Base-by-base conservation (phyloP, 2,113 vertebrate genomes). In the Pygoscelis antarcticus region DNA sequence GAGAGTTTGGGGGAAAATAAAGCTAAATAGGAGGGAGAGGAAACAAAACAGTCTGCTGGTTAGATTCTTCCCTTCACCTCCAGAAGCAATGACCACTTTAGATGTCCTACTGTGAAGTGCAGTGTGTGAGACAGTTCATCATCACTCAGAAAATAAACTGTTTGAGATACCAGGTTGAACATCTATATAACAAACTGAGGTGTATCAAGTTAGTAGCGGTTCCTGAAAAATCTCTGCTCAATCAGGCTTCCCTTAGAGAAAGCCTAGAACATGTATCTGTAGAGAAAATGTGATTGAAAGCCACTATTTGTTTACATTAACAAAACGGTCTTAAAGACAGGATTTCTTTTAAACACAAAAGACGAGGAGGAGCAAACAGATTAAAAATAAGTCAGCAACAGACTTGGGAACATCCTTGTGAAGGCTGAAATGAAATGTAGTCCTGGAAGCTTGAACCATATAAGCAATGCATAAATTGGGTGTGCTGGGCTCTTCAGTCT, bases 301-400 rank as follows among this genome's bases (percentile, higher is more conserved):
- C n/a, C 57, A 34, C 72, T 74, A 30, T 88, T 77, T 80, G 71
- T 61, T 87, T 89, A 76, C 46, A 17, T 61, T 40, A 96, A 79
- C 77, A 80, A 30, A 62, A 70, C 72, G 69, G 18, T 18, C 90
- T 83, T 71, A 79, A 85, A 91, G 89, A 60, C 1, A 6, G 81
- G 74, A 92, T 57, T 90, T 44, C 83, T 89, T 93, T 83, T 62
- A 86, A 90, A 83, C 87, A 92, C 83, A 64, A 96, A 96, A 96
- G 92, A 75, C 81, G 65, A 74, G 81, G 85, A 97, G 65, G 83
- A 89, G 79, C 91, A 91, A 97, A 97, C 74, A 84, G 93, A 96
- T 96, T 95, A 97, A 88, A 97, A 97, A 71, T 14, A 94, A 89
- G 85, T 68, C 77, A 87, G 89, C 88, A 70, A 91, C 85, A 27